Base-by-base conservation (phyloP, 2,888 invertebrate genomes). In the Drosophila austrosaltans region DNA sequence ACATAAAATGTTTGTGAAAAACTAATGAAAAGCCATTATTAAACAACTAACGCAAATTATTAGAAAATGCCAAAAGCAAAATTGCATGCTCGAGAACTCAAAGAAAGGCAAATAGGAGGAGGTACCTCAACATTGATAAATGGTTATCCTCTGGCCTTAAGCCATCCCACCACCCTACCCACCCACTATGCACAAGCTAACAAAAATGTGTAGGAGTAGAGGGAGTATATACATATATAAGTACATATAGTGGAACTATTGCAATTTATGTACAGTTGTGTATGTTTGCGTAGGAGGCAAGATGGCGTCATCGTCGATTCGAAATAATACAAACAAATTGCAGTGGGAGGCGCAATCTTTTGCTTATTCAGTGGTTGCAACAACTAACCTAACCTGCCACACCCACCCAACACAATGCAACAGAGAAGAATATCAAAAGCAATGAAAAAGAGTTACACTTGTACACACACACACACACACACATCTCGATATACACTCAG, bases 311-410 rank as follows among this genome's bases (percentile, higher is more conserved):
- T 53, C 3, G 53, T 39, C 58, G 22, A 32, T 30, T 48, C 48
- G n/a, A 68, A 63, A 48, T 6, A 68, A 59, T 25, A 63, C 58
- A 75, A 63, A 61, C 30, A 61, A 53, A 44, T 59, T 61, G 54
- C 67, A 59, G 58, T 59, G 72, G 72, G 72, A 72, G 72, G 60
- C 44, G 69, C 69, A 67, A 42, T 36, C 28, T 39, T 73, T 77
- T 84, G 84, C 85, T 85, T 86, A 87, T 86, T 86, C 83, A 86
- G 88, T 86, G 83, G 85, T 86, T 86, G 86, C 83, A 86, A 81
- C 48, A 48, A 48, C 48, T 48, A 48, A 48, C 48, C 48, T 48
- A 48, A 48, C 48, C 48, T 48, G 71, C 77, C 84, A 84, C 83
- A 84, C 87, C 83, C 87, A 77, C 77, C 70, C 57, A 48, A 48